These are phyloP conservation scores for Apostichopus japonicus DNA, from an alignment of 35 echinoderm and acorn worm genomes.

Conservation along the genomic window DNA sequence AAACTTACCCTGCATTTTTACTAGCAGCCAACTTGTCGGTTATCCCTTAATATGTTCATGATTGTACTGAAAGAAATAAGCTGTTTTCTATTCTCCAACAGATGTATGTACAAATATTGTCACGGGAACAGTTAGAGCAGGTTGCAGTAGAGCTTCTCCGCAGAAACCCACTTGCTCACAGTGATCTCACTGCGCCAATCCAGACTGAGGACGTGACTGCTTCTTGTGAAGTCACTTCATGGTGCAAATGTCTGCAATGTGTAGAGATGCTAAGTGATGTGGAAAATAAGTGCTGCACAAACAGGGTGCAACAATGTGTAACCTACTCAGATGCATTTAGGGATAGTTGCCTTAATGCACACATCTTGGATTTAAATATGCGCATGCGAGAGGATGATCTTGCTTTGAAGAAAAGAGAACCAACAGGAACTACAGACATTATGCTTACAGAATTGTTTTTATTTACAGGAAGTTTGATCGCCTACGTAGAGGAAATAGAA, in stretches of 20 bases:
- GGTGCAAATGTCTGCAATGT: constrained; percentile 27
- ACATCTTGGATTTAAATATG: constrained; percentile 36
- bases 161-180: background rate
- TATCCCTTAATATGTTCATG: no score
- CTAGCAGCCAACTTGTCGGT: no score
- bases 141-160: constrained; percentile 15
- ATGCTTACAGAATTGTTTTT: background rate
- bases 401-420: no score
- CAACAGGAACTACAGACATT: background rate
- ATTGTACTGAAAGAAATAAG: no score
- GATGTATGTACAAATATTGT: background rate
- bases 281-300: no score
- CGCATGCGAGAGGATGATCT: background rate
- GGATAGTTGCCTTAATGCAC: background rate
- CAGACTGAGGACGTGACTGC: background rate
- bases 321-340: background rate
- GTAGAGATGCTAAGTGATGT: background rate
- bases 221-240: no score
- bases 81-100: background rate
- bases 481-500: no score
- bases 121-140: constrained; percentile 7
- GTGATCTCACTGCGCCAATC: background rate
- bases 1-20: no score
- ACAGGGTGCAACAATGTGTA: no score
- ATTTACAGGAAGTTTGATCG: constrained; percentile 17